These are phyloP conservation scores for Torymus texanus DNA, from an alignment of 2,888 invertebrate species.

Conservation along the genomic window DNA sequence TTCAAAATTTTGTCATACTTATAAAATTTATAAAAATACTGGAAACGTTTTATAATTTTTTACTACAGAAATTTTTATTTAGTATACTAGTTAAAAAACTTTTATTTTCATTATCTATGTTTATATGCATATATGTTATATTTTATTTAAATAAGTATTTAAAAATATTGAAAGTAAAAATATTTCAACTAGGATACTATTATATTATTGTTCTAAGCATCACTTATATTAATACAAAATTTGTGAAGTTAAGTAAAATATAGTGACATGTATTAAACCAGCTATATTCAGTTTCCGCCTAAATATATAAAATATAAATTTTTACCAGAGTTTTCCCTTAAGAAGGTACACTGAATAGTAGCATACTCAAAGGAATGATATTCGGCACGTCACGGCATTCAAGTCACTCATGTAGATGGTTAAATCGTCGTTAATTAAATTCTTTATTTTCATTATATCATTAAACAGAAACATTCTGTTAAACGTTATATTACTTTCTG, in stretches of 20 bases:
- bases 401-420: slow-evolving; percentile 60
- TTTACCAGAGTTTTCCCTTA: slow-evolving; percentile 44
- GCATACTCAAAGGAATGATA: slow-evolving; percentile 63
- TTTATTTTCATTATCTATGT: slow-evolving; percentile 1
- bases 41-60: background rate
- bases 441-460: slow-evolving; percentile 26
- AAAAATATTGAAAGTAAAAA: slow-evolving; percentile 21
- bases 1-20: too few relatives aligned
- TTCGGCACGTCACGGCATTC: slow-evolving; percentile 70
- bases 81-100: background rate
- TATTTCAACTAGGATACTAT: background rate
- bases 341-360: slow-evolving; percentile 62
- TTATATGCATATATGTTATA: slow-evolving; percentile 6
- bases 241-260: too few relatives aligned
- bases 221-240: too few relatives aligned
- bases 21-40: too few relatives aligned
- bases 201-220: background rate
- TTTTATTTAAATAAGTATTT: slow-evolving; percentile 5
- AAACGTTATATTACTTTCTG: slow-evolving; percentile 33
- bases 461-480: slow-evolving; percentile 34
- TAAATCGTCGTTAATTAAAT: slow-evolving; percentile 32
- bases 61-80: background rate
- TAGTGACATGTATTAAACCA: too few relatives aligned
- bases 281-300: too few relatives aligned
- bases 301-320: background rate